Evolutionary conservation across 1,140 invertebrate species (phyloP).

Genomic region (Drosophila chauvacae): DNA sequence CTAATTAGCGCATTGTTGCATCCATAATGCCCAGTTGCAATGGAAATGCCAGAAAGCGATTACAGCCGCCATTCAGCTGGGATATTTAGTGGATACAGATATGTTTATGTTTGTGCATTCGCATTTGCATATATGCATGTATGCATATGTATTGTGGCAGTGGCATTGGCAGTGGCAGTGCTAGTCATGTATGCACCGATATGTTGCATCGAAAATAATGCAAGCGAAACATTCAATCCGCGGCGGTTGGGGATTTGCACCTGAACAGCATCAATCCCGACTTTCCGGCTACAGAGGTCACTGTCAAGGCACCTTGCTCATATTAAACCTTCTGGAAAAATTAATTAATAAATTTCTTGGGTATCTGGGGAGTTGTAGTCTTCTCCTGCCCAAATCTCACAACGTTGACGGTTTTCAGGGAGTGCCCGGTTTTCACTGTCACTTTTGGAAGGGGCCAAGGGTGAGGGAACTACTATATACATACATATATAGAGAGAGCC

Average conservation of each 20-base stretch:
- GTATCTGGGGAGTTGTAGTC: neutral
- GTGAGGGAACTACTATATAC: neutral
- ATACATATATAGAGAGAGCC: neutral
- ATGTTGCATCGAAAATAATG: constrained; percentile 29
- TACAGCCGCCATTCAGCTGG: constrained; percentile 33
- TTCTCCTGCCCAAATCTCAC: neutral
- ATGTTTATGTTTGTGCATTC: constrained; percentile 13
- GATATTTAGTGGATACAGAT: constrained; percentile 19
- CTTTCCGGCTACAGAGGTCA: constrained; percentile 7
- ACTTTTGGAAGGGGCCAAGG: neutral
- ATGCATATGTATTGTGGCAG: too few species aligned
- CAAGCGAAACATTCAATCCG: constrained; percentile 23
- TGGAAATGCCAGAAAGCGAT: constrained; percentile 48
- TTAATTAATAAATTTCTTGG: neutral
- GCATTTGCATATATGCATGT: constrained; percentile 6
- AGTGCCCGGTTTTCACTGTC: constrained; percentile 21
- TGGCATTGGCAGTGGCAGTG: neutral
- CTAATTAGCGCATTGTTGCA: constrained; percentile 52
- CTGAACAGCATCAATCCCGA: constrained; percentile 15
- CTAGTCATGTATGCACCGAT: neutral
- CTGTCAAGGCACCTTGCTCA: neutral
- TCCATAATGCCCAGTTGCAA: constrained; percentile 29
- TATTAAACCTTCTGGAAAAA: neutral
- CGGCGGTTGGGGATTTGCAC: constrained; percentile 30
- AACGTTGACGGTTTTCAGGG: neutral